phyloP scores from a whole-genome alignment of 2,888 invertebrate species.

The Crepidodera aurea region DNA sequence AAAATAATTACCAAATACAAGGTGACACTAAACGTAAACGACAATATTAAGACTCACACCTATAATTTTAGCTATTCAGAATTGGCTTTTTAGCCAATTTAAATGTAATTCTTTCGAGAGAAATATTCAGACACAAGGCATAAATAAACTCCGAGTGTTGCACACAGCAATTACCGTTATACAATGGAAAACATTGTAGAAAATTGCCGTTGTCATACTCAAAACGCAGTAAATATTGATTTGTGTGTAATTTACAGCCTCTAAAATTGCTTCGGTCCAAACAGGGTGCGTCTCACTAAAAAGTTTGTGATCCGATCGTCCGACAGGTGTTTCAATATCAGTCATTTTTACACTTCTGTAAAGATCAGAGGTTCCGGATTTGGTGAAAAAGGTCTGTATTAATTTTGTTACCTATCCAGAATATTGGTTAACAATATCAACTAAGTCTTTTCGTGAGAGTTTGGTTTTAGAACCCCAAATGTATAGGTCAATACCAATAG shows the following conservation, averaged over 20 bases:
- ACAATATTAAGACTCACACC: slow-evolving; percentile 7
- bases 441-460: too few relatives aligned
- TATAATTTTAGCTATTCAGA: slow-evolving; percentile 2
- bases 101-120: slow-evolving; percentile 29
- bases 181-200: slow-evolving; percentile 41
- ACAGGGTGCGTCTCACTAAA: not conserved
- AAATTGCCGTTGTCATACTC: slow-evolving; percentile 43
- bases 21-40: not conserved
- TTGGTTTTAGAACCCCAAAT: too few relatives aligned
- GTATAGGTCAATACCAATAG: too few relatives aligned
- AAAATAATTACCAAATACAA: not conserved
- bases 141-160: slow-evolving; percentile 21
- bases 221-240: slow-evolving; percentile 45
- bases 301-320: too few relatives aligned
- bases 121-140: slow-evolving; percentile 30
- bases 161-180: slow-evolving; percentile 17
- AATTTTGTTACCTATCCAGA: too few relatives aligned
- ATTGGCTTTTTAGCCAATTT: not conserved
- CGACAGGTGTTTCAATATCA: too few relatives aligned
- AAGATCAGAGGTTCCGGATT: too few relatives aligned
- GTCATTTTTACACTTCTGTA: too few relatives aligned
- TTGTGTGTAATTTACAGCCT: slow-evolving; percentile 40
- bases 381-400: too few relatives aligned
- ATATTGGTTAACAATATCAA: too few relatives aligned
- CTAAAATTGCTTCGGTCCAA: slow-evolving; percentile 26